Evolutionary conservation across 2,797 vertebrate genomes (phyloP), one percentile per base, ranked within the genome.

Genomic region (Microcaecilia unicolor): DNA sequence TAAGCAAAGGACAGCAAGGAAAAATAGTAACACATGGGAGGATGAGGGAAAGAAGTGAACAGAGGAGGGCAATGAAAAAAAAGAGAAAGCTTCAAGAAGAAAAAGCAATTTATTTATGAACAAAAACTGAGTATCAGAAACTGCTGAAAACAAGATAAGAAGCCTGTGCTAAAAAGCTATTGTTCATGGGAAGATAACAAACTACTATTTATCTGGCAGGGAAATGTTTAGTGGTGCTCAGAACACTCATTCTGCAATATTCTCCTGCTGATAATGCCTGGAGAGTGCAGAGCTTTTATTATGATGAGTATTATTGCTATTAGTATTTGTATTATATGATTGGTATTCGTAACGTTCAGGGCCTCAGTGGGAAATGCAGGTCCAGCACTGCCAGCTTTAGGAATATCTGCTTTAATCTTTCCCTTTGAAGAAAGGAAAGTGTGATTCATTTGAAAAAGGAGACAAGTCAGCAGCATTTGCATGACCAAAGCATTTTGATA

Each of bases 101-200:
- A 48, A 48, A 48, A 41, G 45, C 45, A 48, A 48, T 48, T 48
- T 48, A 48, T 48, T 48, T 41, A 41, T 28, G 32, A 48, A 48
- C 45, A 48, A 48, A 48, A 48, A 48, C 32, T 31, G 45, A 41
- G 28, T 30, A 41, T 36, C 44, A 39, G 36, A 39, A n/a, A 47
- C 37, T 47, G 44, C 44, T 39, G 37, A 18, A 37, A 35, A 48
- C 45, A 48, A 48, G 45, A 48, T 48, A 48, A 48, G 45, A 37
- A n/a, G 20, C 26, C 22, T 15, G 21, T 36, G 39, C 37, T 28
- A 41, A 41, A 45, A 48, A 48, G 23, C 28, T 32, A 48, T 48
- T 48, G 45, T 48, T 37, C 25, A 31, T 36, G 22, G 14, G 4
- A 10, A 31, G 45, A 48, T 48, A 48, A 41, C 32, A 48, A 48